Evolutionary conservation across 2,113 vertebrate species (phyloP).

Genomic region (Larimichthys crocea): DNA sequence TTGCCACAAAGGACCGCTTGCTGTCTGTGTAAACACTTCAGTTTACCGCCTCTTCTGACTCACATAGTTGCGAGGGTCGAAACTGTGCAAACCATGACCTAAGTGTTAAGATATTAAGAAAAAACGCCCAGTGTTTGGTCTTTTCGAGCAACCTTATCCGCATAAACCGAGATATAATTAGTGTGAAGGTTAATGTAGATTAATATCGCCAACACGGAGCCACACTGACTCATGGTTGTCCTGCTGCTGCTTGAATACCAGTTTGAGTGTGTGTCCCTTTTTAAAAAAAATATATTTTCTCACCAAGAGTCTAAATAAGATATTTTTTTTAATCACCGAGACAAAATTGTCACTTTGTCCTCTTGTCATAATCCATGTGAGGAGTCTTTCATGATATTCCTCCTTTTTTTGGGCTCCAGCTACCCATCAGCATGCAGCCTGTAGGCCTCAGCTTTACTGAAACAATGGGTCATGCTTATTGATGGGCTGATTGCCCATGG

Average conservation of each 20-base stretch:
- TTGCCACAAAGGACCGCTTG: neutral
- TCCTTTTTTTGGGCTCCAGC: constrained; percentile 16
- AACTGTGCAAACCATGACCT: neutral
- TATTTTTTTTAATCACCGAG: neutral
- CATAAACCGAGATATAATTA: neutral
- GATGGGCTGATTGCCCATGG: constrained; percentile 74
- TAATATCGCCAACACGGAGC: neutral
- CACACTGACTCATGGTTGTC: neutral
- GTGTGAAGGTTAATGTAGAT: constrained; percentile 2
- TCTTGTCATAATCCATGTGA: constrained; percentile 3
- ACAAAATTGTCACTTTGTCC: neutral
- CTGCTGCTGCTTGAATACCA: constrained; percentile 1
- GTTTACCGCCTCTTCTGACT: neutral
- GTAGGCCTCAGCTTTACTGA: constrained; percentile 48
- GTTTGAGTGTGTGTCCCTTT: neutral
- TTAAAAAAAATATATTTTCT: neutral
- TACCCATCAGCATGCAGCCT: constrained; percentile 50
- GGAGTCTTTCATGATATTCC: constrained; percentile 16
- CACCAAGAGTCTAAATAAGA: neutral
- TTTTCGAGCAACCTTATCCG: neutral
- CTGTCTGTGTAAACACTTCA: constrained; percentile 17
- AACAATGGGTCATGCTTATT: constrained; percentile 79
- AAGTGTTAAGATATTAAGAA: neutral
- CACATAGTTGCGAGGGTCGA: neutral
- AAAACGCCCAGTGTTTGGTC: neutral